Conservation (phyloP, 1,140 invertebrate species). For the Drosophila virilis region DNA sequence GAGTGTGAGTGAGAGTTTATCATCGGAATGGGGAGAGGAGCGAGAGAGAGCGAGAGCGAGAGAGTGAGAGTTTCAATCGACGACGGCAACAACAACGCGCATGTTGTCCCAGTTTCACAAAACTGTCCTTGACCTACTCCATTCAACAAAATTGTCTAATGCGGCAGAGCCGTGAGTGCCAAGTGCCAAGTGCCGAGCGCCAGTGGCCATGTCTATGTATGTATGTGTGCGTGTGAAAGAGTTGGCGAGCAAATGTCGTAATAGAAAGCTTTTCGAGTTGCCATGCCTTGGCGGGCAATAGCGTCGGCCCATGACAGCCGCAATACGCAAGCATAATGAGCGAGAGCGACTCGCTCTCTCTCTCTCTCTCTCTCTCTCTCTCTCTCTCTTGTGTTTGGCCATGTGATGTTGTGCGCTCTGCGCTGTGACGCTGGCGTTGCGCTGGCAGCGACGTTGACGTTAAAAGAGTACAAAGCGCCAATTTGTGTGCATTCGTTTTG, state of each 20-base stretch:
- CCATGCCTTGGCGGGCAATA: constrained; percentile 35
- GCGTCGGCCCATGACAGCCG: constrained; percentile 20
- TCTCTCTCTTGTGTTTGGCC: constrained; percentile 16
- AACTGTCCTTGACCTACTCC: constrained; percentile 84
- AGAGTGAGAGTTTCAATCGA: constrained; percentile 65
- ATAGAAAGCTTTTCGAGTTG: constrained; percentile 78
- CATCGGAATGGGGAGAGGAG: constrained; percentile 1
- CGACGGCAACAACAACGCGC: constrained; percentile 68
- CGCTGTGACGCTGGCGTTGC: background rate
- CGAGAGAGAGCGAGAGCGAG: constrained; percentile 47
- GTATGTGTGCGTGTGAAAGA: constrained; percentile 45
- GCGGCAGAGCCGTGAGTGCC: constrained; percentile 50
- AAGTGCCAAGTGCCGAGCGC: background rate
- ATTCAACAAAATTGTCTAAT: constrained; percentile 81
- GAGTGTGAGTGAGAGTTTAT: constrained; percentile 38
- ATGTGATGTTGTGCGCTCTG: constrained; percentile 27
- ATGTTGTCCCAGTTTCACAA: constrained; percentile 83
- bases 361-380: no score
- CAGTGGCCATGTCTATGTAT: constrained; percentile 25
- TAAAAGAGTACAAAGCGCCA: constrained; percentile 42
- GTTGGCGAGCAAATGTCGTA: constrained; percentile 66
- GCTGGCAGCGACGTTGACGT: constrained; percentile 20
- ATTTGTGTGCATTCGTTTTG: constrained; percentile 17
- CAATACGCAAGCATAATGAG: constrained; percentile 53
- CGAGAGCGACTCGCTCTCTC: no score